Base-by-base conservation (phyloP, 2,113 vertebrate genomes). In the Empidonax traillii region DNA sequence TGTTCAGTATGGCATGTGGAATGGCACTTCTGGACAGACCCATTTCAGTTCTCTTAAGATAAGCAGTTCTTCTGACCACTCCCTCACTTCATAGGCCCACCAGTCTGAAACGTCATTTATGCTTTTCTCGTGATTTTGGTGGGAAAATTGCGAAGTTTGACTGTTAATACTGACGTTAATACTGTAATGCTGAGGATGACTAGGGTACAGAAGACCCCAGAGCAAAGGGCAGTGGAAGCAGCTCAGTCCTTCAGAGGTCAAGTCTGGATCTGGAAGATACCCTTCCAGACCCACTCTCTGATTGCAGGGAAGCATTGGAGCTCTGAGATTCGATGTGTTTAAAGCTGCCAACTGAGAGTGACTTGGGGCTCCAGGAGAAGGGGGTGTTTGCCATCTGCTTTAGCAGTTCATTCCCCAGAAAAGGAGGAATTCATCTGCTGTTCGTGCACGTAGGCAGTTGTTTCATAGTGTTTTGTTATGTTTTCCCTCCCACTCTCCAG, bases 381-480 rank as follows among this genome's bases (percentile, higher is more conserved):
- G 52, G 35, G 61, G 43, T 52, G 37, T 89, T 43, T 55, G 21
- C 81, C 77, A 93, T 78, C 95, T 91, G 93, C 73, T 89, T 85
- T 82, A 94, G 84, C 84, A 77, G 51, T 74, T 93, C 61, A 27
- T 92, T 8, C 35, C 55, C 12, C 41, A 91, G 77, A 74, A 87
- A 76, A 83, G 44, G 30, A 86, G 56, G 63, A 79, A 58, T 89
- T 95, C 1, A 11, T 89, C 84, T 91, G 77, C 35, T 81, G 0
- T 27, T 94, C 0, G 0, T 59, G 84, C 94, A 92, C 21, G 18
- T 84, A 91, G 65, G 73, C 90, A 81, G 65, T 69, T 71, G 87
- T 74, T 96, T 81, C 91, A 77, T 93, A 85, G 93, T 87, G 76
- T 91, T 96, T 49, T 86, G 91, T 46, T 92, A 74, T 88, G 89